Evolutionary conservation across 2,113 vertebrate genomes (phyloP).

Genomic region (Mirza zaza): DNA sequence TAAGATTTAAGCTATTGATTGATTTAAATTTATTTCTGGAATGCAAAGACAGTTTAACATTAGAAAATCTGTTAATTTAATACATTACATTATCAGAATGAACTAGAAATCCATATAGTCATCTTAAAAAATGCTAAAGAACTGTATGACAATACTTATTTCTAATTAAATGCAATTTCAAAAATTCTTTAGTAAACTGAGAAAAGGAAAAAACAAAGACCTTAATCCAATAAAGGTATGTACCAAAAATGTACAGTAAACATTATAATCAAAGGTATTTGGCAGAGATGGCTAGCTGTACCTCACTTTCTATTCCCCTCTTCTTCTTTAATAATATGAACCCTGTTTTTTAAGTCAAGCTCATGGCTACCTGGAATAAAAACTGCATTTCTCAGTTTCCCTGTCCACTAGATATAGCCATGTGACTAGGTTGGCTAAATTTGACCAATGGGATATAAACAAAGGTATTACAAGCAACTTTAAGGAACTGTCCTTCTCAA

Average conservation of each 20-base stretch:
- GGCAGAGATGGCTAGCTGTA: not conserved
- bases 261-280: constrained; percentile 26
- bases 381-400: constrained; percentile 6
- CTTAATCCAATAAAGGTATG: constrained; percentile 23
- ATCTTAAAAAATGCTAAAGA: constrained; percentile 37
- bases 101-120: not conserved
- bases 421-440: not conserved
- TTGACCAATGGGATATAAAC: not conserved
- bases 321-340: not conserved
- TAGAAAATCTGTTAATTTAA: constrained; percentile 17
- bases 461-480: not conserved
- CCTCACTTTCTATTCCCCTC: not conserved
- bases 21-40: constrained; percentile 48
- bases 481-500: not conserved
- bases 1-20: not conserved
- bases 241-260: constrained; percentile 31
- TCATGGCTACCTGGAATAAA: not conserved
- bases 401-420: not conserved
- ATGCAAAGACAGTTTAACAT: constrained; percentile 60
- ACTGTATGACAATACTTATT: not conserved
- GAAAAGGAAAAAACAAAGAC: not conserved
- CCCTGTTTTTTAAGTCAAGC: not conserved
- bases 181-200: constrained; percentile 9
- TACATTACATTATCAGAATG: not conserved
- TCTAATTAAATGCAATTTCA: constrained; percentile 22